These are phyloP conservation scores for Probosciger aterrimus DNA, from an alignment of 2,113 vertebrate species.

Conservation along the genomic window DNA sequence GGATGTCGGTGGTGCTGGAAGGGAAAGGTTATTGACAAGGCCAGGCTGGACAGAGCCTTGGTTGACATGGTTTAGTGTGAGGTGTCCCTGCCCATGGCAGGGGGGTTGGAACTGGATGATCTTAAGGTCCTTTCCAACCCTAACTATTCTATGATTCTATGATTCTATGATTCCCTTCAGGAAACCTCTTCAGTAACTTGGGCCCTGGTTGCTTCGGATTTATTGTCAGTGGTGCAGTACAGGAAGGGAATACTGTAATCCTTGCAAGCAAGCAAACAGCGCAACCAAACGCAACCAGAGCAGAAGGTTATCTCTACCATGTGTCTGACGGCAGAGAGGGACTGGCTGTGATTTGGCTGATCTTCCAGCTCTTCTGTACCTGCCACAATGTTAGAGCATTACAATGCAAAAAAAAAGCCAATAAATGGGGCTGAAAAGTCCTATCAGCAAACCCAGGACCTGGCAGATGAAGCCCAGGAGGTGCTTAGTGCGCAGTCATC, in stretches of 20 bases:
- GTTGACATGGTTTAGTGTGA: too few relatives aligned
- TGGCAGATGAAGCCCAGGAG: not conserved
- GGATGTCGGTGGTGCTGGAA: not conserved
- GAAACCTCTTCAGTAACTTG: conserved; percentile 40
- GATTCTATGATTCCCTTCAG: conserved; percentile 38
- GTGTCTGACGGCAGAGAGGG: not conserved
- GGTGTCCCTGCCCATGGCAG: too few relatives aligned
- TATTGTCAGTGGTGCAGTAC: not conserved
- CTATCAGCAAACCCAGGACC: not conserved
- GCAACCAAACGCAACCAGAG: not conserved
- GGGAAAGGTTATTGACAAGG: conserved; percentile 57
- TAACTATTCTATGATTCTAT: too few relatives aligned
- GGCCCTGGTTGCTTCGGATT: conserved; percentile 15
- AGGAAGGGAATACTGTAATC: not conserved
- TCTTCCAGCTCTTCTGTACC: not conserved
- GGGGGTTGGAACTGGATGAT: too few relatives aligned
- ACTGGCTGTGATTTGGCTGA: not conserved
- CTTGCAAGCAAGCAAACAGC: not conserved
- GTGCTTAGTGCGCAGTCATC: not conserved
- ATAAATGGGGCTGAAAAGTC: not conserved
- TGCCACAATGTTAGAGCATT: not conserved
- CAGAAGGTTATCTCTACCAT: not conserved
- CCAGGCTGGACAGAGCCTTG: too few relatives aligned
- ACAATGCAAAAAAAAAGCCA: not conserved
- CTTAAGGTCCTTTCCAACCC: too few relatives aligned